Conservation (phyloP, 2,888 invertebrate genomes). For the Mystacides longicornis region DNA sequence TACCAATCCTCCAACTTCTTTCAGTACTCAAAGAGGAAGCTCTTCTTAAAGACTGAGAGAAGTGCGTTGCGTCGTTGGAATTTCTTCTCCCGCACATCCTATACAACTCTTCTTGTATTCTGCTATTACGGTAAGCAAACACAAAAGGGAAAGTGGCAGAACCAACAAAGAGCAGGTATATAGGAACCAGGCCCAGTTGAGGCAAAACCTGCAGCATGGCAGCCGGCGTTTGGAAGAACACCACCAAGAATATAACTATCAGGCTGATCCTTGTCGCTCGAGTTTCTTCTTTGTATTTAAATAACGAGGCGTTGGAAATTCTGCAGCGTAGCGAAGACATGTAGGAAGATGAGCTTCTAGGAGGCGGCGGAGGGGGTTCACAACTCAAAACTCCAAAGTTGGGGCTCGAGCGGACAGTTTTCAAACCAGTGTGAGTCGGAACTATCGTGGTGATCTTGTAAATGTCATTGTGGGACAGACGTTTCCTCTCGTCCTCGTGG, state of each 20-base stretch:
- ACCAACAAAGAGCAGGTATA: constrained; percentile 51
- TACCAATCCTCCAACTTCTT: constrained; percentile 20
- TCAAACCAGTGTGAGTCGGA: constrained; percentile 35
- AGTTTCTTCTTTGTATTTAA: constrained; percentile 81
- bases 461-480: constrained; percentile 41
- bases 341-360: constrained; percentile 52
- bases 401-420: constrained; percentile 49
- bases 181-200: constrained; percentile 43
- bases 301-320: constrained; percentile 76
- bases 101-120: constrained; percentile 37
- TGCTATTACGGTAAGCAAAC: constrained; percentile 67
- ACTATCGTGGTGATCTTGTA: constrained; percentile 24
- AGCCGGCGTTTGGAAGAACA: constrained; percentile 36
- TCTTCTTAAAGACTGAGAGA: constrained; percentile 17
- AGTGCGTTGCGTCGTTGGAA: constrained; percentile 14
- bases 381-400: constrained; percentile 37
- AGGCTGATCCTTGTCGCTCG: constrained; percentile 82
- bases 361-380: constrained; percentile 34
- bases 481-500: constrained; percentile 34
- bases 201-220: constrained; percentile 44
- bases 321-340: constrained; percentile 70
- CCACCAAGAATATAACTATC: constrained; percentile 61
- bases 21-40: constrained; percentile 23
- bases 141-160: constrained; percentile 65
- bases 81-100: constrained; percentile 17